These are phyloP conservation scores for Clamator glandarius DNA, from an alignment of 2,797 vertebrate species.

Conservation along the genomic window DNA sequence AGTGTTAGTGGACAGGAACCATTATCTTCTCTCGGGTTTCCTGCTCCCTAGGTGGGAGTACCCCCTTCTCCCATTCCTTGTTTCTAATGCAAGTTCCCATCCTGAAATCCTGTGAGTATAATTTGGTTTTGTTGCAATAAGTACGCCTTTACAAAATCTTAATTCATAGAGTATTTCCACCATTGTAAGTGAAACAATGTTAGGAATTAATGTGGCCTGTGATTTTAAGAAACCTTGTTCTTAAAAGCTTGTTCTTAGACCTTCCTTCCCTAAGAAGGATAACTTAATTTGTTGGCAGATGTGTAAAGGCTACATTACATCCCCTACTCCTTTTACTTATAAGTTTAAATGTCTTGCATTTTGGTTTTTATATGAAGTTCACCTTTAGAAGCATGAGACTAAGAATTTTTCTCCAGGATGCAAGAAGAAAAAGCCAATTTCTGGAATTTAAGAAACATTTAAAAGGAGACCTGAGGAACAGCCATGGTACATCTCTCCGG, in stretches of 20 bases:
- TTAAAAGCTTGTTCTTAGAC: background rate
- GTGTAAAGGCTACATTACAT: background rate
- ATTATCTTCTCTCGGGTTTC: conserved; percentile 58
- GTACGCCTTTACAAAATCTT: conserved; percentile 34
- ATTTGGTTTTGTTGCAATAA: conserved; percentile 46
- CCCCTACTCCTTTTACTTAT: background rate
- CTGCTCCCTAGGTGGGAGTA: conserved; percentile 52
- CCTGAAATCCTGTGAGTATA: conserved; percentile 37
- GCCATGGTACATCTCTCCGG: background rate
- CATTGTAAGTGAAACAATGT: conserved; percentile 58
- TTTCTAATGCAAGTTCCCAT: conserved; percentile 47
- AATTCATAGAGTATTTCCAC: conserved; percentile 42
- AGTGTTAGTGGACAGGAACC: background rate
- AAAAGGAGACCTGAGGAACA: background rate
- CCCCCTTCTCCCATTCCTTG: conserved; percentile 40
- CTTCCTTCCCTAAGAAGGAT: background rate
- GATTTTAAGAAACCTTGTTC: conserved; percentile 26
- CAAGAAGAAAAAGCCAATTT: background rate
- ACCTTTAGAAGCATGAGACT: background rate
- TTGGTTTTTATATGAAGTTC: background rate
- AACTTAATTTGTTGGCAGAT: conserved; percentile 1
- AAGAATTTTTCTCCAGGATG: background rate
- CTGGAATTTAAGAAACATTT: background rate
- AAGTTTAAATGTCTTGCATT: background rate
- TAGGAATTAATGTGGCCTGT: conserved; percentile 37